Evolutionary conservation across 2,888 invertebrate genomes (phyloP).

Genomic region (Eristalis pertinax): DNA sequence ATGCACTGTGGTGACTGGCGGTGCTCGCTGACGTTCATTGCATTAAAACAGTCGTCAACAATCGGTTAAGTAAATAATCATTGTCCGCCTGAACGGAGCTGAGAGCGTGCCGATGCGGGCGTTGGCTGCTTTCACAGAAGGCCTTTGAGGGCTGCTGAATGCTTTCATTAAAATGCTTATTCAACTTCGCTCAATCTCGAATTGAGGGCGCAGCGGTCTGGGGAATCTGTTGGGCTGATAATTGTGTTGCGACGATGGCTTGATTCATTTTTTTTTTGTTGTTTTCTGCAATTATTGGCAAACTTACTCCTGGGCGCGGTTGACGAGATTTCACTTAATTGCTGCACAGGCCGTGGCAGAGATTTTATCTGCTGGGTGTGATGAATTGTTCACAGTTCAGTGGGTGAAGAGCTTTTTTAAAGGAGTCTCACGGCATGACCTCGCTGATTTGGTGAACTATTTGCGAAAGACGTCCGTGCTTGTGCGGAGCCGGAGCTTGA

Average conservation of each 20-base stretch:
- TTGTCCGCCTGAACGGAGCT: background rate
- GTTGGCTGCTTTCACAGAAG: constrained; percentile 11
- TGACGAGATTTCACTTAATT: background rate
- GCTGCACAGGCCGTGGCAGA: background rate
- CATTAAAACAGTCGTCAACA: constrained; percentile 40
- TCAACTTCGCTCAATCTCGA: background rate
- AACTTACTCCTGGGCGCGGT: background rate
- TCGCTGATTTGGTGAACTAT: too few relatives aligned
- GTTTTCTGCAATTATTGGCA: background rate
- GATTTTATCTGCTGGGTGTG: background rate
- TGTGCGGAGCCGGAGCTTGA: too few relatives aligned
- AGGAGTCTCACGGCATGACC: too few relatives aligned
- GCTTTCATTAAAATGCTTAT: background rate
- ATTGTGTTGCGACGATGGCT: background rate
- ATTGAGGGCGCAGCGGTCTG: background rate
- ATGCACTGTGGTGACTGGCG: background rate
- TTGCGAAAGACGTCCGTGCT: too few relatives aligned
- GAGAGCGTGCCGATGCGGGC: background rate
- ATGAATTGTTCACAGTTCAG: background rate
- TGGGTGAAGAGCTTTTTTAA: too few relatives aligned
- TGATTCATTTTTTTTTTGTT: background rate
- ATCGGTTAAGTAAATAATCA: constrained; percentile 50
- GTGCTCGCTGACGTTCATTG: constrained; percentile 36
- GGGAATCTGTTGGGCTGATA: background rate
- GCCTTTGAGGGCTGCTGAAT: constrained; percentile 2